Conservation (phyloP, 2,797 vertebrate genomes). For the Sciurus carolinensis region DNA sequence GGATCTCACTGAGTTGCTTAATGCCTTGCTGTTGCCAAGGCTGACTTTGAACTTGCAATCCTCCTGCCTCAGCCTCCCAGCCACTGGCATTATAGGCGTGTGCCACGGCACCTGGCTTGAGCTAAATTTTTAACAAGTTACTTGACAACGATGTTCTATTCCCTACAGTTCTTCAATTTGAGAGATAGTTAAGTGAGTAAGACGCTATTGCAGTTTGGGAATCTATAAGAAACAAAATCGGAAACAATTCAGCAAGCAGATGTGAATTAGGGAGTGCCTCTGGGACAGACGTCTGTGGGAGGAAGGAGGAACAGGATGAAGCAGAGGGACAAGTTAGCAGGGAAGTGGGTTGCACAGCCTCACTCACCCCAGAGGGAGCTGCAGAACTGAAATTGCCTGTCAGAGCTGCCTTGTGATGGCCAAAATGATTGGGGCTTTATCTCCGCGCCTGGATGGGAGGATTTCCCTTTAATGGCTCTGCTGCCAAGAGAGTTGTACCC, state of each 20-base stretch:
- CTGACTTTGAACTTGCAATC: too few species aligned
- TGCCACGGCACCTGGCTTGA: not conserved
- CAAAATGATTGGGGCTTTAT: not conserved
- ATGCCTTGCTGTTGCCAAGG: too few species aligned
- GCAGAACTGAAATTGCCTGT: not conserved
- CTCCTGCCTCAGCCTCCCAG: too few species aligned
- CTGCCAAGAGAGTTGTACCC: not conserved
- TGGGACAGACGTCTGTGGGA: constrained; percentile 23
- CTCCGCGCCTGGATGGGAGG: not conserved
- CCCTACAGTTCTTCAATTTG: not conserved
- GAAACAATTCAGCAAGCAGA: constrained; percentile 45
- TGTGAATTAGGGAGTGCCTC: constrained; percentile 30
- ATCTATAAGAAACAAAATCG: constrained; percentile 59
- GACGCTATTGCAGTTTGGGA: constrained; percentile 35
- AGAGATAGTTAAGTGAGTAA: constrained; percentile 54
- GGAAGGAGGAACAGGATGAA: not conserved
- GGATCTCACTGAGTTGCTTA: too few species aligned
- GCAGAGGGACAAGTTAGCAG: not conserved
- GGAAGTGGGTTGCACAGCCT: not conserved
- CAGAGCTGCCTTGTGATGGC: not conserved
- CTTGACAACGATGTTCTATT: constrained; percentile 12
- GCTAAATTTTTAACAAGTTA: constrained; percentile 42
- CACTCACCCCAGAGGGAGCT: not conserved
- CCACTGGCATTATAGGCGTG: too few species aligned
- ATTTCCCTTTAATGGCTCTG: constrained; percentile 4